Conservation (phyloP, 2,113 vertebrate species). For the Chamaea fasciata region DNA sequence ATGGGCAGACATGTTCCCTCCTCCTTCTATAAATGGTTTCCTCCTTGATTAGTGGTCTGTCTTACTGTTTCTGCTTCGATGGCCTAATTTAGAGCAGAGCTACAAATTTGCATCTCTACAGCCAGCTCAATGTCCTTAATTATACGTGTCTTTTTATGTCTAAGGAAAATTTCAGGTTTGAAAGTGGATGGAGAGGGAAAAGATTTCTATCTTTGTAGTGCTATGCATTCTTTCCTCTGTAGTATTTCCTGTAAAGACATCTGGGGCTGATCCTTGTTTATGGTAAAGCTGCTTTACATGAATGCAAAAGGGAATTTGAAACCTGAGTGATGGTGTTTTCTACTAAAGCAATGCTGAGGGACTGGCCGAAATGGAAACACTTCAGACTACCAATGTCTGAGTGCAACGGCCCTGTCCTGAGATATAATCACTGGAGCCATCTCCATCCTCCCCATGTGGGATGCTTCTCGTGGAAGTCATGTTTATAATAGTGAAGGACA, state of each 20-base stretch:
- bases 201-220: slow-evolving; percentile 39
- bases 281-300: not conserved
- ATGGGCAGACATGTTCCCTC: not conserved
- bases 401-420: not conserved
- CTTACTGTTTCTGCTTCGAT: not conserved
- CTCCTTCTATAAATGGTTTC: not conserved
- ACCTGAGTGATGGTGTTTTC: not conserved
- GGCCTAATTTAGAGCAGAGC: not conserved
- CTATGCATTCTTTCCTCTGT: not conserved
- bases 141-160: slow-evolving; percentile 28
- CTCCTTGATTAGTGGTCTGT: slow-evolving; percentile 29
- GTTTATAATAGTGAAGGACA: not conserved
- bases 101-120: slow-evolving; percentile 16
- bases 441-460: not conserved
- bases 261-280: not conserved
- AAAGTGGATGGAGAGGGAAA: not conserved
- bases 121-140: slow-evolving; percentile 9
- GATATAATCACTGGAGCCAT: rapidly evolving
- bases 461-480: not conserved
- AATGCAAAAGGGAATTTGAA: not conserved
- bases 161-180: slow-evolving; percentile 59
- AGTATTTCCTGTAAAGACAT: not conserved
- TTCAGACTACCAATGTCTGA: not conserved
- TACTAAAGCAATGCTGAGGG: not conserved
- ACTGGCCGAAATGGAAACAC: not conserved